A percentile compares a stretch with the other conserved stretches of the same genome.
Evolutionary conservation across 2,797 vertebrate species (phyloP).

Genomic region (Peromyscus nudipes): DNA sequence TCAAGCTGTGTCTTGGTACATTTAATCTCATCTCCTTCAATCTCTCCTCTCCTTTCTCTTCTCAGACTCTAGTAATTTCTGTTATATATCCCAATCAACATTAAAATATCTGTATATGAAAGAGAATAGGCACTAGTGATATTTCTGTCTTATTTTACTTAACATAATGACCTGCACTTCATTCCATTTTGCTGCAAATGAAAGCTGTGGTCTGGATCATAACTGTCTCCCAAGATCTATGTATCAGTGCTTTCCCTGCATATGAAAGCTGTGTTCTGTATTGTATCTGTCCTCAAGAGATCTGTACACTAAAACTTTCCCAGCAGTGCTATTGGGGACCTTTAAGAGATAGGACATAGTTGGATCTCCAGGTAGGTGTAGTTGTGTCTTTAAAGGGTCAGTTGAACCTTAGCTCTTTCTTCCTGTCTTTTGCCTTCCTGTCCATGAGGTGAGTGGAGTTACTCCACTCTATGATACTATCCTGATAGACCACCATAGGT

Average conservation of each 20-base stretch:
- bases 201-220: neutral
- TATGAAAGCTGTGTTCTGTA: too few species aligned
- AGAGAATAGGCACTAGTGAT: neutral
- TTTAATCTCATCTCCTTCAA: neutral
- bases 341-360: neutral
- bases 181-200: neutral
- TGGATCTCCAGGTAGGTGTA: neutral
- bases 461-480: neutral
- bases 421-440: neutral
- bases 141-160: neutral
- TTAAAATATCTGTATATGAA: neutral
- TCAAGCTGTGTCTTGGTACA: neutral
- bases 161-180: neutral
- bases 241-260: neutral
- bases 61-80: neutral
- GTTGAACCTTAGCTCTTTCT: neutral
- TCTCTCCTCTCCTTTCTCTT: neutral
- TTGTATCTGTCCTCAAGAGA: neutral
- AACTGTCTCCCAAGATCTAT: neutral
- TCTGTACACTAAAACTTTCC: neutral
- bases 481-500: too few species aligned
- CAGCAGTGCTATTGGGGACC: neutral
- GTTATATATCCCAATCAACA: neutral
- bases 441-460: neutral
- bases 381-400: neutral